These are phyloP conservation scores for Boleophthalmus pectinirostris DNA, from an alignment of 2,113 vertebrate genomes.

Conservation along the genomic window DNA sequence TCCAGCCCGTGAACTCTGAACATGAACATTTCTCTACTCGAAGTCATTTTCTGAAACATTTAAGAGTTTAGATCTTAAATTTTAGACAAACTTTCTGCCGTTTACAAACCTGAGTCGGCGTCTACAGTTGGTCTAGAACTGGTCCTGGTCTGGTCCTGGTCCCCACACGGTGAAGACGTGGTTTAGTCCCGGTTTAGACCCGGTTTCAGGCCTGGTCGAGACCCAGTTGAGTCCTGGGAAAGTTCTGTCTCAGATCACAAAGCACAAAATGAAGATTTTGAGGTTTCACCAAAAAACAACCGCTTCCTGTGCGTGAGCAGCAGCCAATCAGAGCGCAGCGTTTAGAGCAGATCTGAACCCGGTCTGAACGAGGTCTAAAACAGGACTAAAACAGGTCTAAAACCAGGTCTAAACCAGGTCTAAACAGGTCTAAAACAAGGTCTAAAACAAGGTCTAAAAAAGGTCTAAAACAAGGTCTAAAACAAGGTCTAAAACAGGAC, in stretches of 20 bases:
- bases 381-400: not conserved
- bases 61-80: no score
- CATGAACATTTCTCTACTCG: no score
- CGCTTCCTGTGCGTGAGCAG: not conserved
- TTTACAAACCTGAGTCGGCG: not conserved
- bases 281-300: not conserved
- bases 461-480: not conserved
- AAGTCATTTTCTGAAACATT: no score
- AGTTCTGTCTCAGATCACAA: not conserved
- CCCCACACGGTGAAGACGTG: not conserved
- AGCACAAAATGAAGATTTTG: not conserved
- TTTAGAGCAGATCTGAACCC: no score
- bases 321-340: not conserved
- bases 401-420: not conserved
- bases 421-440: not conserved
- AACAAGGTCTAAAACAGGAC: not conserved
- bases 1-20: no score
- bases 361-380: not conserved
- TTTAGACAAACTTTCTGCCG: no score
- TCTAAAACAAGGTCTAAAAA: not conserved
- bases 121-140: not conserved
- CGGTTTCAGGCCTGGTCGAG: not conserved
- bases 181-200: not conserved
- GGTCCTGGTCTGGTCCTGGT: not conserved
- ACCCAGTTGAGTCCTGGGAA: not conserved